Percentiles rank a stretch among this genome's conserved stretches.
phyloP scores from a whole-genome alignment of 2,113 vertebrate genomes.

The Nipponia nippon region DNA sequence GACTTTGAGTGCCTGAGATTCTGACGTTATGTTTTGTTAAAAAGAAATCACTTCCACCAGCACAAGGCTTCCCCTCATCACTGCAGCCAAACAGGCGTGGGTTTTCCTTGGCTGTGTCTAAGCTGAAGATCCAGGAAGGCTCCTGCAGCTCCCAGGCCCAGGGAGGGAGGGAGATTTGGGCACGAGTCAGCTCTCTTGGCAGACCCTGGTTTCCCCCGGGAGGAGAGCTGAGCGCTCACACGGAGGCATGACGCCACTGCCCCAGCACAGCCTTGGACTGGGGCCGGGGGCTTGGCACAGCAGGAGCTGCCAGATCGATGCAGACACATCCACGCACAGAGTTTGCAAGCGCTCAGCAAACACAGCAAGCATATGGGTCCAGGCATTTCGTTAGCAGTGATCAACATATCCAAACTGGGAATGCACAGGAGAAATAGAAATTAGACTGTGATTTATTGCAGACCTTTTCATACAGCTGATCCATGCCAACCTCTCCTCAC shows the following conservation, averaged over 20 bases:
- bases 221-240: background rate
- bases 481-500: background rate
- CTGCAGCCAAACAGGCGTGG: background rate
- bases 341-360: background rate
- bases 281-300: background rate
- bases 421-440: background rate
- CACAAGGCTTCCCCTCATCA: background rate
- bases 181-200: background rate
- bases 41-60: background rate
- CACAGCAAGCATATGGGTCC: background rate
- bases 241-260: fast-evolving
- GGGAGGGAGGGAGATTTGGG: background rate
- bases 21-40: background rate
- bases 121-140: background rate
- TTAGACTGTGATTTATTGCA: background rate
- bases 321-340: background rate
- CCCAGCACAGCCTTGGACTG: background rate
- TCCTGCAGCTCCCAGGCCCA: background rate
- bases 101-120: background rate
- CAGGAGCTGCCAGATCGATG: background rate
- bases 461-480: background rate
- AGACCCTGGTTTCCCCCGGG: background rate
- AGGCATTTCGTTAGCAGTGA: background rate
- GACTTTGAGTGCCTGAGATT: background rate
- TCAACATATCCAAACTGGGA: background rate